Evolutionary conservation across 1,140 invertebrate species (phyloP).

Genomic region (Neodiprion lecontei): DNA sequence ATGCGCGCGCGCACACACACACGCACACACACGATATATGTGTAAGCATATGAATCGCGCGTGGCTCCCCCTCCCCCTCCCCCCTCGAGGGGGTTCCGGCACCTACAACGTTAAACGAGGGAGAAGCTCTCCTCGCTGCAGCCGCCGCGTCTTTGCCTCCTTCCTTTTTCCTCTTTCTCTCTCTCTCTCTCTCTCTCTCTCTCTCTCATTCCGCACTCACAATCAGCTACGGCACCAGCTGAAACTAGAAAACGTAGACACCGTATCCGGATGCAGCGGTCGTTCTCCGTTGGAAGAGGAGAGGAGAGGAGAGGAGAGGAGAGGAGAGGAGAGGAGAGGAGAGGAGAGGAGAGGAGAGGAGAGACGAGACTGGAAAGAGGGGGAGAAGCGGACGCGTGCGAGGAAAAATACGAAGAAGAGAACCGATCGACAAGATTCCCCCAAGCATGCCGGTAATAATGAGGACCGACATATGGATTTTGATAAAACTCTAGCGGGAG

Average conservation of each 20-base stretch:
- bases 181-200: background rate
- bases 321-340: slow-evolving; percentile 10
- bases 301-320: slow-evolving; percentile 15
- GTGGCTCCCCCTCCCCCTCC: background rate
- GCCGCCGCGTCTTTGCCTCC: background rate
- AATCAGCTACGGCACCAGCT: slow-evolving; percentile 6
- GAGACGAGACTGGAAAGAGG: background rate
- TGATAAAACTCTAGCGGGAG: background rate
- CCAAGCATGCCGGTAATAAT: background rate
- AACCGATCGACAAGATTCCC: slow-evolving; percentile 13
- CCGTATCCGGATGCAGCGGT: slow-evolving; percentile 13
- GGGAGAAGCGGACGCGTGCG: slow-evolving; percentile 12
- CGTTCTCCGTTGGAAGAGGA: slow-evolving; percentile 1
- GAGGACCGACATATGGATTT: background rate
- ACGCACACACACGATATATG: background rate
- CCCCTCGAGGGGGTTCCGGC: too few relatives aligned
- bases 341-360: slow-evolving; percentile 16
- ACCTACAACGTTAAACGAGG: too few relatives aligned
- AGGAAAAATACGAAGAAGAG: slow-evolving; percentile 10
- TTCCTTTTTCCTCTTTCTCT: background rate
- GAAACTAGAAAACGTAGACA: slow-evolving; percentile 18
- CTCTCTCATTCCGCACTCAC: background rate
- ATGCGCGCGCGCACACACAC: too few relatives aligned
- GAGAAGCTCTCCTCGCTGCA: background rate
- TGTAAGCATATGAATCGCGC: slow-evolving; percentile 11